These are phyloP conservation scores for Ganaspis sp. DNA, from an alignment of 1,140 invertebrate genomes.

Conservation along the genomic window DNA sequence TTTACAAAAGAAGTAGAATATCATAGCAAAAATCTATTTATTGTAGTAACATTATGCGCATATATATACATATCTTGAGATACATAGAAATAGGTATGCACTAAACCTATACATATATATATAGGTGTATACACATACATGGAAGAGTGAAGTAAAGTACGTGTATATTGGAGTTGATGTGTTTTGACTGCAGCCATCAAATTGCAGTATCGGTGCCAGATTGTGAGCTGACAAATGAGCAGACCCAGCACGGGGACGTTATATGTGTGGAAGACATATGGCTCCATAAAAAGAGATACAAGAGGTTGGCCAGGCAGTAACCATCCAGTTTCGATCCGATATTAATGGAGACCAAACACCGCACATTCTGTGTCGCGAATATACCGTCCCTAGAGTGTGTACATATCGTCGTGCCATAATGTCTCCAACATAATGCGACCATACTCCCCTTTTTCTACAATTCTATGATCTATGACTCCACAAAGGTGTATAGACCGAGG, in stretches of 20 bases:
- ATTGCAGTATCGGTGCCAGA: slow-evolving; percentile 19
- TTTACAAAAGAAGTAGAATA: too few species aligned
- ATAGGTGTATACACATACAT: slow-evolving; percentile 33
- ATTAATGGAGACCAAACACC: slow-evolving; percentile 30
- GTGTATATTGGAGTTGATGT: background rate
- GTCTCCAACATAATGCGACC: slow-evolving; percentile 11
- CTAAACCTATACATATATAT: background rate
- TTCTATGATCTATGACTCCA: slow-evolving; percentile 5
- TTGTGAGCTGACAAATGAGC: slow-evolving; percentile 26
- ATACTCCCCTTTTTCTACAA: background rate
- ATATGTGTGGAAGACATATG: slow-evolving; percentile 20
- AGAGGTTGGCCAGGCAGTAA: slow-evolving; percentile 18
- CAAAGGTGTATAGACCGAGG: slow-evolving; percentile 8
- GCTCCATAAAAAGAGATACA: slow-evolving; percentile 29
- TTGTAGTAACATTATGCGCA: too few species aligned
- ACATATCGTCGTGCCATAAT: slow-evolving; percentile 11
- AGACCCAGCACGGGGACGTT: slow-evolving; percentile 13
- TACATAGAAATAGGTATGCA: background rate
- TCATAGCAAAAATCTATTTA: too few species aligned
- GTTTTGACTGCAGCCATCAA: slow-evolving; percentile 25
- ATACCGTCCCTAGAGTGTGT: slow-evolving; percentile 24
- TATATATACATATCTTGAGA: too few species aligned
- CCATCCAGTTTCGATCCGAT: slow-evolving; percentile 24
- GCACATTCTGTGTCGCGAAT: slow-evolving; percentile 24
- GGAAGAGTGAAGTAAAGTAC: background rate